Evolutionary conservation across 2,797 vertebrate genomes (phyloP), one percentile per base, ranked within the genome.

Genomic region (Syngnathus acus): DNA sequence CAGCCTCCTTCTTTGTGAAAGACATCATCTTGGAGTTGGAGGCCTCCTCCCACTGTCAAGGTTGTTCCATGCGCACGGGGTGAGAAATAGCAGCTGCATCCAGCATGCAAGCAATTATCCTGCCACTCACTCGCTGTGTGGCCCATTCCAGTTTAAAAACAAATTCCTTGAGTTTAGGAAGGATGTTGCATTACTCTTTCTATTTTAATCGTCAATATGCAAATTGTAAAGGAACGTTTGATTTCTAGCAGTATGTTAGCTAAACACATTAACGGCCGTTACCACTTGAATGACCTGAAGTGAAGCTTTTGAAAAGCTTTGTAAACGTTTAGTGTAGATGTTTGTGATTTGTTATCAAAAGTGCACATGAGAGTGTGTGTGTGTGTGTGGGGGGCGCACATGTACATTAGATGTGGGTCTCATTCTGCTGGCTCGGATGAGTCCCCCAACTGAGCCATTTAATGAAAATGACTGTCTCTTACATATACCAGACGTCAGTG

Each of bases 261-360:
- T 90, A 82, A 83, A 91, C 88, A 89, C 90, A 87, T 89, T 93
- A 91, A 91, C 91, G 90, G 76, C 73, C 72, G 67, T 83, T 80
- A 77, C 86, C 94, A 95, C 94, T 94, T 94, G 92, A 94, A 95
- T 91, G 91, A 94, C 91, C 90, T 89, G 66, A 89, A 91, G 90
- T 92, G 91, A 93, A 90, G 92, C 80, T 84, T 90, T 84, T 74
- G 75, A 43, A 77, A 80, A 82, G 80, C 82, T 86, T 83, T 65
- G 72, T 81, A 79, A 78, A 42, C 58, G 73, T 75, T 72, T 47
- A 4, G 45, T 11, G 39, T 65, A 57, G 60, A 63, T 59, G 60
- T 65, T 65, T 76, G 69, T 69, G 9, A 68, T 77, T 63, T 73
- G 72, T 47, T 39, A 66, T 47, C 66, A 54, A 75, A 61, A 64